Conservation (phyloP, 2,888 invertebrate genomes). For the Machimus rusticus region DNA sequence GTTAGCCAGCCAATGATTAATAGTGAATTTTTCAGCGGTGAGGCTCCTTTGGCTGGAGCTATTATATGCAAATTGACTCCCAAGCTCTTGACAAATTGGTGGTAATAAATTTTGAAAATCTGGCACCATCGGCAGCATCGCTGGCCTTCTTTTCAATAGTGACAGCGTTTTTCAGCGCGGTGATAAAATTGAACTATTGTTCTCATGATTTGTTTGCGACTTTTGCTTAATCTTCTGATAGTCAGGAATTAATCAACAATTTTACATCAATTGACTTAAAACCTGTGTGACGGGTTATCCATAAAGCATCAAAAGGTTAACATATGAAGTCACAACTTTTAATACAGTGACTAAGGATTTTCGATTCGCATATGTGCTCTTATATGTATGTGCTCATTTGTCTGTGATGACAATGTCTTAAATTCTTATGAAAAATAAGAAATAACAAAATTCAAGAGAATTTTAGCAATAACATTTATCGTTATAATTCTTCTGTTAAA, state of each 20-base stretch:
- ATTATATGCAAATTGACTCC: constrained; percentile 10
- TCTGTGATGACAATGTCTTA: background rate
- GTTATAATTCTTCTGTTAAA: too few species aligned
- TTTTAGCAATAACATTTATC: background rate
- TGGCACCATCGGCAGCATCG: constrained; percentile 14
- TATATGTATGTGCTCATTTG: background rate
- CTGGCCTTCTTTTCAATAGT: background rate
- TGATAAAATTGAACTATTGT: background rate
- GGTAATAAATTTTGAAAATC: constrained; percentile 6
- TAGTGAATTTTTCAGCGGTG: background rate
- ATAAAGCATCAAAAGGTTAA: background rate
- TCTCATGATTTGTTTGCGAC: background rate
- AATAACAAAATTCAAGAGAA: background rate
- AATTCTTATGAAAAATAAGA: background rate
- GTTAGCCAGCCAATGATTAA: background rate
- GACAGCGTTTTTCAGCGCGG: background rate
- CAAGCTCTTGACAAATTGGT: constrained; percentile 3
- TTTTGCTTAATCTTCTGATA: background rate
- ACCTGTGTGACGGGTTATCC: background rate
- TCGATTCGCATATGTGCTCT: background rate
- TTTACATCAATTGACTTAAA: background rate
- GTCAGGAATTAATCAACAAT: background rate
- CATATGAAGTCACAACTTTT: background rate
- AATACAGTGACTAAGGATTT: background rate
- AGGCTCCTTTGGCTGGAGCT: background rate